Evolutionary conservation across 2,888 invertebrate species (phyloP), one percentile per base, ranked within the genome.

Genomic region (Cistogaster globosa): DNA sequence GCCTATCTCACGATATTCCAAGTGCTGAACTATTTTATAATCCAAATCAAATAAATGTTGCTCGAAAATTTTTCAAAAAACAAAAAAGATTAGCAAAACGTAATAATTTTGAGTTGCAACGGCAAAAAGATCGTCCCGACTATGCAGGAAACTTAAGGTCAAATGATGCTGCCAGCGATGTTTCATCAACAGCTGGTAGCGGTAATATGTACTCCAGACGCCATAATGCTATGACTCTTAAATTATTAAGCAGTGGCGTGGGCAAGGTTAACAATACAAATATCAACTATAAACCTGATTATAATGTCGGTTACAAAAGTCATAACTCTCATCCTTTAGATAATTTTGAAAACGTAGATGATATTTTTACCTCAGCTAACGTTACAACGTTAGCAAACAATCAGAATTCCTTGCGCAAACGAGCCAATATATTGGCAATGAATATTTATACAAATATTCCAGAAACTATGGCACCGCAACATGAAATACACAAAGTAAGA

Each of bases 1-100:
- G 85, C 4, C 20, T 88, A 3, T 83, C 86, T 0, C 90, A 90
- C 48, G 91, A 91, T 58, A 91, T 92, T 68, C 92, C 92, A 55
- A 95, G 95, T 0, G 96, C 96, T 0, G 96, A 97, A 86, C 94
- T 96, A 90, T 98, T 98, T 92, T 98, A 98, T 91, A 98, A 98
- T 92, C 97, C 98, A 0, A 96, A 97, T 91, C 98, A 98, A 92
- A 98, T 97, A 92, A 97, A 97, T 51, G 97, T 97, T 0, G 98
- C 98, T 0, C 95, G 97, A 87, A 97, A 97, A 90, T 98, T 98
- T 91, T 98, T 98, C 92, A 97, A 97, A 88, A 97, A 97, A 88
- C 97, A 97, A 90, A 94, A 96, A 79, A 94, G 96, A 62, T 93
- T 96, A 87, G 94, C 95, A 91, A 96, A 96, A 89, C 94, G 95